phyloP scores from a whole-genome alignment of 2,888 invertebrate species.

The Acronicta psi region DNA sequence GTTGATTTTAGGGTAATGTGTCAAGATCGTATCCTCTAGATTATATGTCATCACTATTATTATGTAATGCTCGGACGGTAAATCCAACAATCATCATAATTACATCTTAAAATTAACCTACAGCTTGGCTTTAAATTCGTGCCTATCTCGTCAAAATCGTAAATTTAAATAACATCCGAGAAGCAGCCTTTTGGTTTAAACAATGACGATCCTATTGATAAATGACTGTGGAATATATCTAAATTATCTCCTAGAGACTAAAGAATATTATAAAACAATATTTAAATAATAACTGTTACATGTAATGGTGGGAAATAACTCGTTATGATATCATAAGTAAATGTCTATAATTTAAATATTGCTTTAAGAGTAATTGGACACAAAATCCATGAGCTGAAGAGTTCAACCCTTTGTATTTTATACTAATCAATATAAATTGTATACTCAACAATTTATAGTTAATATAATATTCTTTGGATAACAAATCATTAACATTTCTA shows the following conservation, averaged over 20 bases:
- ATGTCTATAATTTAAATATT: constrained; percentile 84
- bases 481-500: constrained; percentile 86
- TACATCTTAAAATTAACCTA: constrained; percentile 85
- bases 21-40: constrained; percentile 80
- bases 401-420: constrained; percentile 71
- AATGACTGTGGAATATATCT: constrained; percentile 88
- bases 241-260: constrained; percentile 80
- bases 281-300: constrained; percentile 83
- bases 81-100: constrained; percentile 85
- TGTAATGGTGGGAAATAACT: constrained; percentile 85
- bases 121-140: constrained; percentile 88
- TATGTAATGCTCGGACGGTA: constrained; percentile 87
- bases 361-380: constrained; percentile 79
- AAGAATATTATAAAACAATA: constrained; percentile 84
- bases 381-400: constrained; percentile 66
- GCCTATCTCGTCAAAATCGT: constrained; percentile 85
- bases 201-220: constrained; percentile 78
- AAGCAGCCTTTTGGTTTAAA: constrained; percentile 88
- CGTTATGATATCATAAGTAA: constrained; percentile 74
- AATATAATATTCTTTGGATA: constrained; percentile 88
- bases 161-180: constrained; percentile 85
- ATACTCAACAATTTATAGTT: constrained; percentile 79
- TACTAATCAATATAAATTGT: constrained; percentile 79
- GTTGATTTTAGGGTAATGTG: constrained; percentile 75
- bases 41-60: constrained; percentile 84